Conservation (phyloP, 2,797 vertebrate species). For the Pseudopleuronectes americanus region DNA sequence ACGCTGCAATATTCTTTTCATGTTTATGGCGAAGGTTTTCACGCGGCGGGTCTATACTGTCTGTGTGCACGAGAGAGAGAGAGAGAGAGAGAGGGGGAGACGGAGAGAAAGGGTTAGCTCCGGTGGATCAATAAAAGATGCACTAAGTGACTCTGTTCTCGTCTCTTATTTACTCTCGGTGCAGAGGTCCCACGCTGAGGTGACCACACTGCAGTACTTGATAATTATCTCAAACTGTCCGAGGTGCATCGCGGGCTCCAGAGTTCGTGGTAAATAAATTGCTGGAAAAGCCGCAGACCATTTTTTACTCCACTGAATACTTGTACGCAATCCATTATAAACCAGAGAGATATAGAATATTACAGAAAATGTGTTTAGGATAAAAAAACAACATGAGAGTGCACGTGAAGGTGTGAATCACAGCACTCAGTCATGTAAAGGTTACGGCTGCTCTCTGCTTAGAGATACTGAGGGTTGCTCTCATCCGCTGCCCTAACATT, state of each 20-base stretch:
- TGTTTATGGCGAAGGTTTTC: constrained; percentile 20
- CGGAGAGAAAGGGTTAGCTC: constrained; percentile 44
- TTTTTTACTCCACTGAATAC: not conserved
- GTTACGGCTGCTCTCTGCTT: constrained; percentile 18
- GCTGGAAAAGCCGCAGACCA: not conserved
- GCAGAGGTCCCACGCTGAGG: constrained; percentile 52
- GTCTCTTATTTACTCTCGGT: constrained; percentile 70
- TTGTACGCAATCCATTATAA: not conserved
- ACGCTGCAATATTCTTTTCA: constrained; percentile 25
- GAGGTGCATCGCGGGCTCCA: constrained; percentile 13
- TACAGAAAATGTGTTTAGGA: not conserved
- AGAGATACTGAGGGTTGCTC: constrained; percentile 44
- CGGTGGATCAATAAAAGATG: constrained; percentile 73
- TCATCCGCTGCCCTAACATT: constrained; percentile 25
- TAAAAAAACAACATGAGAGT: not conserved
- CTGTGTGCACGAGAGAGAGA: constrained; percentile 1
- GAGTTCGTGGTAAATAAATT: constrained; percentile 19
- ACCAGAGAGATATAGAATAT: not conserved
- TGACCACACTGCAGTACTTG: constrained; percentile 55
- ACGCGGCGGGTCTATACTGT: constrained; percentile 2
- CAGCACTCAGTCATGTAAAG: constrained; percentile 1
- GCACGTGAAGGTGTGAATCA: constrained; percentile 18
- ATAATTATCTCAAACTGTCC: constrained; percentile 33
- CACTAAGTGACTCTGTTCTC: constrained; percentile 54
- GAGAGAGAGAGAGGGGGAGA: constrained; percentile 6